phyloP scores from a whole-genome alignment of 30 jellyfish, hydroid and myxozoan genomes.

The Chironex yamaguchii region DNA sequence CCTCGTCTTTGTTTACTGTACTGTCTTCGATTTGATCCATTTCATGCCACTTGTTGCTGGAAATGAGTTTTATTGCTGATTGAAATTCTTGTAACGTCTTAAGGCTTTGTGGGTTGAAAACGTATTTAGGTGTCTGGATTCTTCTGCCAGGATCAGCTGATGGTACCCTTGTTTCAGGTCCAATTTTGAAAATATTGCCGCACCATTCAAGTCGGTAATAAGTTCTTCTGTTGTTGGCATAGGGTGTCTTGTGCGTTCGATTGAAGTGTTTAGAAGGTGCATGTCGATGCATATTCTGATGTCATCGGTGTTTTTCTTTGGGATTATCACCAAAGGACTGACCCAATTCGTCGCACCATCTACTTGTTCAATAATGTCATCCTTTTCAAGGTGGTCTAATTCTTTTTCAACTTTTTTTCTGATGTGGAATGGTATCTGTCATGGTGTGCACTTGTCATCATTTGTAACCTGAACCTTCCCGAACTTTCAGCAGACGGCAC shows the following conservation, averaged over 20 bases:
- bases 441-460: too few relatives aligned
- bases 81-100: slow-evolving; percentile 28
- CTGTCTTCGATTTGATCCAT: background rate
- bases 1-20: background rate
- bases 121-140: slow-evolving; percentile 35
- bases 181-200: slow-evolving; percentile 18
- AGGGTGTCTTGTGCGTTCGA: slow-evolving; percentile 10
- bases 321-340: slow-evolving; percentile 70
- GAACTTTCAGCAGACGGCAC: too few relatives aligned
- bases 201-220: slow-evolving; percentile 29
- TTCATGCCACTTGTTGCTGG: slow-evolving; percentile 4
- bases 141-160: slow-evolving; percentile 58
- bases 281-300: slow-evolving; percentile 72
- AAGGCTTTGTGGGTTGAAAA: slow-evolving; percentile 56
- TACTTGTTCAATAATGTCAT: slow-evolving; percentile 63
- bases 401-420: slow-evolving; percentile 56
- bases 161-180: slow-evolving; percentile 57
- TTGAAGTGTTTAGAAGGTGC: slow-evolving; percentile 46
- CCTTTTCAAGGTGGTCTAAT: slow-evolving; percentile 52
- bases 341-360: slow-evolving; percentile 85
- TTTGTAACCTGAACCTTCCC: too few relatives aligned
- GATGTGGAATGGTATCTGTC: slow-evolving; percentile 58
- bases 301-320: slow-evolving; percentile 57
- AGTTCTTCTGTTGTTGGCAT: slow-evolving; percentile 55
- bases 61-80: slow-evolving; percentile 32